Evolutionary conservation across 2,888 invertebrate genomes (phyloP).

Genomic region (Dendrolimus pini): DNA sequence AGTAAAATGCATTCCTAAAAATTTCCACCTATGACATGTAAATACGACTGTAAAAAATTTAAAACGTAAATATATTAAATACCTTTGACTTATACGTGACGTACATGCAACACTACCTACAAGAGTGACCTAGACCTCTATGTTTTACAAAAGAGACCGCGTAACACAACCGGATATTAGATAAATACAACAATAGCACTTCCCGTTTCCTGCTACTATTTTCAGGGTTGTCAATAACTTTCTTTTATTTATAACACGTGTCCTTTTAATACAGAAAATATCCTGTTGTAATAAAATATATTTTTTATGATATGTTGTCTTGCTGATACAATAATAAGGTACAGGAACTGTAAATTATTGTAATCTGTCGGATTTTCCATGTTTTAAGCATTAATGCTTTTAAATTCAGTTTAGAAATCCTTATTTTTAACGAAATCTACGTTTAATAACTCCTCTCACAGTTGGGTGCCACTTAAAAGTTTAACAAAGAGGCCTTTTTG

Average conservation of each 20-base stretch:
- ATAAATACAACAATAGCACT: slow-evolving; percentile 36
- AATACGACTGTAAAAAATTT: no score
- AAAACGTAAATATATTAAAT: no score
- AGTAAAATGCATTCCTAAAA: no score
- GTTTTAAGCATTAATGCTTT: no score
- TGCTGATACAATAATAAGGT: no score
- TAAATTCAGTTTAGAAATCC: no score
- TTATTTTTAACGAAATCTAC: no score
- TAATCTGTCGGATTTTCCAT: no score
- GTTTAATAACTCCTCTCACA: neutral
- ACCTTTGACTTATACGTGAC: no score
- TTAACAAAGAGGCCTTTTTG: neutral
- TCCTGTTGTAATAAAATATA: neutral
- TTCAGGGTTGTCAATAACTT: slow-evolving; percentile 49
- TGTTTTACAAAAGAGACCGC: slow-evolving; percentile 18
- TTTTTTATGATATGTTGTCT: neutral
- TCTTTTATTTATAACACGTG: slow-evolving; percentile 32
- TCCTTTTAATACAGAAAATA: no score
- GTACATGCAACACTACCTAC: neutral
- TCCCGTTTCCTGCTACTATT: slow-evolving; percentile 53
- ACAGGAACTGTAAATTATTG: no score
- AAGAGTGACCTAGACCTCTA: slow-evolving; percentile 42
- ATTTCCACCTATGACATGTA: no score
- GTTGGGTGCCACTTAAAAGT: neutral
- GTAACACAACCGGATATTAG: slow-evolving; percentile 31